Base-by-base conservation (phyloP, 2,888 invertebrate genomes). In the Panopea generosa region DNA sequence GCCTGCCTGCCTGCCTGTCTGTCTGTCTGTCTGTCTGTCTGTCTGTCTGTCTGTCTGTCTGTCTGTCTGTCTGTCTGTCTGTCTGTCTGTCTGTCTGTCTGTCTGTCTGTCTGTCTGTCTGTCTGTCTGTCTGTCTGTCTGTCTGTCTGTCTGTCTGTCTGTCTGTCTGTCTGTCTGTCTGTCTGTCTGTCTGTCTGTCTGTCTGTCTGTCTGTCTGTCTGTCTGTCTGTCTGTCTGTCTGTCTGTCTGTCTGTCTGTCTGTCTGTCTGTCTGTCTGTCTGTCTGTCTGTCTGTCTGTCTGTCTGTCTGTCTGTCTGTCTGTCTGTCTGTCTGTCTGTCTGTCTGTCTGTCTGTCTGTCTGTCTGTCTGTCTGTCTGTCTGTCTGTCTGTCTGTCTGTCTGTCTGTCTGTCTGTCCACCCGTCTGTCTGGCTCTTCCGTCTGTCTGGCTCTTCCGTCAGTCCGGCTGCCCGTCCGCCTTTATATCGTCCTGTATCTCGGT, bases 271-370 rank as follows among this genome's bases (percentile, higher is more conserved):
- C 52, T 52, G 52, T 24, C 52, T 52, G 52, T 24, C 52, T 52
- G 52, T 24, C 52, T 52, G 52, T 24, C 52, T 52, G 52, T 24
- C 52, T 52, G 52, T 24, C 52, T 52, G 52, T 24, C 52, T 52
- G 52, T 24, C 52, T 52, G 52, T 24, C 52, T 52, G 52, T 52
- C 26, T 20, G 22, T 52, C 24, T 52, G 52, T 24, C 52, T 52
- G 52, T 24, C 52, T 52, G 52, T 24, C 52, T 52, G 52, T 24
- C 52, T 52, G 52, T 52, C 47, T 52, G 52, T 24, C 52, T 52
- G 52, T 24, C 52, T 52, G 52, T 24, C 52, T 52, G 52, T 24
- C 52, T 52, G 52, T 24, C 52, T 33, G 22, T 24, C 52, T 52
- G 52, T 24, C 52, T 52, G 52, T 24, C 52, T 52, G 52, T 24